Conservation (phyloP, 2,888 invertebrate species). For the Plagodis pulveraria region DNA sequence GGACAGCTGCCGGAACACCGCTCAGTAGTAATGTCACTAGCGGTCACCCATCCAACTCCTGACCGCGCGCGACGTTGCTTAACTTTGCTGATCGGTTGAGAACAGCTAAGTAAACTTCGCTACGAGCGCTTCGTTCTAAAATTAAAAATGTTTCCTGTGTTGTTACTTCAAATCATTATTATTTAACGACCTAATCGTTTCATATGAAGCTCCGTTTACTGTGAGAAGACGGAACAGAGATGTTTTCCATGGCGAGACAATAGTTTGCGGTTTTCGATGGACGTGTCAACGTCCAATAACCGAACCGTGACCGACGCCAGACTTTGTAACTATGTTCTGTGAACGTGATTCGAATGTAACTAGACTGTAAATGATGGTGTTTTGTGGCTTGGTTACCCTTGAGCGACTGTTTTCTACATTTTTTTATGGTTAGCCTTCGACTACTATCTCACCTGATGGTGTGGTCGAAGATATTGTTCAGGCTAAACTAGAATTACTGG, state of each 20-base stretch:
- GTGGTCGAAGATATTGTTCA: no score
- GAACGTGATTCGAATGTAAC: slow-evolving; percentile 22
- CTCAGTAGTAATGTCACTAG: no score
- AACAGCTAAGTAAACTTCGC: no score
- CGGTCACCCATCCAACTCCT: no score
- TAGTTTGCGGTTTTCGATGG: slow-evolving; percentile 72
- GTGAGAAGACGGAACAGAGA: slow-evolving; percentile 42
- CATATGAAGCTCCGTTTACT: slow-evolving; percentile 7
- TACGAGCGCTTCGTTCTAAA: no score
- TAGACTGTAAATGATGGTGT: slow-evolving; percentile 13
- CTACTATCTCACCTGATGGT: no score
- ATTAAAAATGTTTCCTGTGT: neutral
- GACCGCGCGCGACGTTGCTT: no score
- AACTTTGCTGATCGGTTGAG: no score
- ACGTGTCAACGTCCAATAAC: slow-evolving; percentile 72
- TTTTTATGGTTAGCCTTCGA: no score
- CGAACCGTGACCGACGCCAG: slow-evolving; percentile 60
- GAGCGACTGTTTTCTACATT: neutral
- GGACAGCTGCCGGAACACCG: no score
- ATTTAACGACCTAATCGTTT: neutral
- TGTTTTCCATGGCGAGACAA: slow-evolving; percentile 61
- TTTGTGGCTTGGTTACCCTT: slow-evolving; percentile 15
- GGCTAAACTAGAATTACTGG: no score
- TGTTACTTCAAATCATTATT: neutral
- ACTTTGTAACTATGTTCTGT: slow-evolving; percentile 21